These are phyloP conservation scores for Drosophila simulans DNA, from an alignment of 1,140 invertebrate genomes.

Conservation along the genomic window DNA sequence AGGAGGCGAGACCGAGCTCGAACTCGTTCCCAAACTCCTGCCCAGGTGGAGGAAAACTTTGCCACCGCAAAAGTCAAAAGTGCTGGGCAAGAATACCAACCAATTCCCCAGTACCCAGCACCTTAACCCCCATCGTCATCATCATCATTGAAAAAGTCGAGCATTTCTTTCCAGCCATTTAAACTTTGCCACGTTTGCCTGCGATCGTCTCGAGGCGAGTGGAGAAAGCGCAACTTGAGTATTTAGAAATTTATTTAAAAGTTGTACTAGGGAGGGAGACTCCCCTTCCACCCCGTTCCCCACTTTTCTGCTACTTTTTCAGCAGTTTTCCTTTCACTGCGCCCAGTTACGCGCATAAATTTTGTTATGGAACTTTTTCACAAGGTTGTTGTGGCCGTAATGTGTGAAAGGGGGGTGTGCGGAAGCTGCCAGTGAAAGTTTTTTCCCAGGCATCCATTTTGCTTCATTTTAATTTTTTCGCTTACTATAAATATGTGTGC, in stretches of 20 bases:
- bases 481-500: conserved; percentile 19
- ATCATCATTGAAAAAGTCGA: conserved; percentile 42
- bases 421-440: conserved; percentile 44
- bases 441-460: conserved; percentile 42
- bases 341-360: conserved; percentile 81
- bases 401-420: conserved; percentile 2
- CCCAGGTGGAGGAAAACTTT: conserved; percentile 55
- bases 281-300: neutral
- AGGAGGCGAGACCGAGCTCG: conserved; percentile 45
- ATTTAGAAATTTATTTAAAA: conserved; percentile 83
- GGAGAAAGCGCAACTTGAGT: conserved; percentile 63
- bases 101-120: conserved; percentile 28
- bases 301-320: conserved; percentile 13
- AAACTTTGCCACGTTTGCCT: conserved; percentile 74
- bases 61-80: conserved; percentile 76
- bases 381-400: conserved; percentile 57
- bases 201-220: conserved; percentile 58
- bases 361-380: conserved; percentile 77
- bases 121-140: conserved; percentile 23
- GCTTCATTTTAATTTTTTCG: conserved; percentile 43
- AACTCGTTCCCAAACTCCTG: conserved; percentile 46
- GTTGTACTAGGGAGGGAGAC: conserved; percentile 31
- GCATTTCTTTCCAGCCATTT: conserved; percentile 58
- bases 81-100: conserved; percentile 48
- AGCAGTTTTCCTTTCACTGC: conserved; percentile 65